Evolutionary conservation across 1,140 invertebrate species (phyloP).

Genomic region (Apocrypta bakeri): DNA sequence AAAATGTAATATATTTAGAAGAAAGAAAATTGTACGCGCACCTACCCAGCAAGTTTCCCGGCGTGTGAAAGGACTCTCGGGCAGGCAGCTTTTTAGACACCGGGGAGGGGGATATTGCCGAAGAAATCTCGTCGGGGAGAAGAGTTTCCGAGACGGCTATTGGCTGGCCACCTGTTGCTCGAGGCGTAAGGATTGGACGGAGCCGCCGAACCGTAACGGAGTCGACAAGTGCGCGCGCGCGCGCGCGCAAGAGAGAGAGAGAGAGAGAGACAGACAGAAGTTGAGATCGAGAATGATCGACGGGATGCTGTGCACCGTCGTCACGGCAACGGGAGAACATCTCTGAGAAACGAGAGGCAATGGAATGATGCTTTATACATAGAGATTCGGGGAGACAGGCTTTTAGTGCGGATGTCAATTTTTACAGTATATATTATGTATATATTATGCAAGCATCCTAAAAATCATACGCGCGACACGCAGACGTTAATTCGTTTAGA

Average conservation of each 20-base stretch:
- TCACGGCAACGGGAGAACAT: not conserved
- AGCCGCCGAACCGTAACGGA: conserved; percentile 58
- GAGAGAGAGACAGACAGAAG: conserved; percentile 53
- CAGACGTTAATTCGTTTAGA: too few species aligned
- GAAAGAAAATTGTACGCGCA: too few species aligned
- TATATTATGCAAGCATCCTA: too few species aligned
- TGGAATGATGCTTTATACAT: too few species aligned
- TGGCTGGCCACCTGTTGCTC: conserved; percentile 71
- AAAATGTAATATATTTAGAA: too few species aligned
- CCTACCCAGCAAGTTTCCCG: too few species aligned
- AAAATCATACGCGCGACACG: too few species aligned
- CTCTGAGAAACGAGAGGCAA: not conserved
- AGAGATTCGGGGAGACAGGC: too few species aligned
- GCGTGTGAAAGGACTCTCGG: not conserved
- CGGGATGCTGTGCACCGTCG: conserved; percentile 25
- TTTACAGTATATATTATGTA: too few species aligned
- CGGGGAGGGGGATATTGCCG: not conserved
- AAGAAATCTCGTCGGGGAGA: not conserved
- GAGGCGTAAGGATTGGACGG: conserved; percentile 61
- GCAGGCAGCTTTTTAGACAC: not conserved
- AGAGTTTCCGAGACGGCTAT: conserved; percentile 55
- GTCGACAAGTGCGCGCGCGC: conserved; percentile 59
- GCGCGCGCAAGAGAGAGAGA: not conserved
- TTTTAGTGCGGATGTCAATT: too few species aligned
- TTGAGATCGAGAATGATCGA: conserved; percentile 53